A percentile compares a stretch with the other conserved stretches of the same genome.
These are phyloP conservation scores for Heliothis peltigera DNA, from an alignment of 2,888 invertebrate genomes.

Conservation along the genomic window DNA sequence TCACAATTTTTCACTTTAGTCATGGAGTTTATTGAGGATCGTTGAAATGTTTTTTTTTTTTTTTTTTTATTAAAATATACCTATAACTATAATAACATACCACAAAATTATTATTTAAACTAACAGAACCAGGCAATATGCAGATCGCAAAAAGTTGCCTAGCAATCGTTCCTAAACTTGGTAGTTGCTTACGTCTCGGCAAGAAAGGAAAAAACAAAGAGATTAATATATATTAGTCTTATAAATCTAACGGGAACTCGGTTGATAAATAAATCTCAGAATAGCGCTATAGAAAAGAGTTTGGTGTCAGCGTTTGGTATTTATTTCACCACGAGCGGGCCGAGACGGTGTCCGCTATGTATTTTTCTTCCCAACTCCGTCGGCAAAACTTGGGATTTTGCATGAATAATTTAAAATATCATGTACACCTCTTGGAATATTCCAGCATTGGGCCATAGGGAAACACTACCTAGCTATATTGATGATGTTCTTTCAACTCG, in stretches of 20 bases:
- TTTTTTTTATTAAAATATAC: too few relatives aligned
- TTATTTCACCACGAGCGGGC: slow-evolving; percentile 69
- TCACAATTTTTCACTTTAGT: slow-evolving; percentile 6
- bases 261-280: slow-evolving; percentile 76
- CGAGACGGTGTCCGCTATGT: slow-evolving; percentile 70
- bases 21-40: neutral
- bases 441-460: slow-evolving; percentile 48
- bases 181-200: slow-evolving; percentile 57
- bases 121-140: slow-evolving; percentile 54
- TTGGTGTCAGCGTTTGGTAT: slow-evolving; percentile 75
- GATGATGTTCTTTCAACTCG: slow-evolving; percentile 55
- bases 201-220: slow-evolving; percentile 68
- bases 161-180: slow-evolving; percentile 44
- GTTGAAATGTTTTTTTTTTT: too few relatives aligned
- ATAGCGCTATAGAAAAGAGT: slow-evolving; percentile 73
- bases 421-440: slow-evolving; percentile 76
- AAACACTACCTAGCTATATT: slow-evolving; percentile 49
- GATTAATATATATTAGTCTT: slow-evolving; percentile 71
- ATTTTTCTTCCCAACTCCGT: slow-evolving; percentile 76
- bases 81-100: slow-evolving; percentile 8
- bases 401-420: slow-evolving; percentile 85
- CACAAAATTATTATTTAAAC: slow-evolving; percentile 27
- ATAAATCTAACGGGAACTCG: slow-evolving; percentile 72
- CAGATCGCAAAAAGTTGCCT: slow-evolving; percentile 51
- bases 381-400: slow-evolving; percentile 81